Evolutionary conservation across 2,888 invertebrate species (phyloP), one percentile per base, ranked within the genome.

Genomic region (Tortricodes alternella): DNA sequence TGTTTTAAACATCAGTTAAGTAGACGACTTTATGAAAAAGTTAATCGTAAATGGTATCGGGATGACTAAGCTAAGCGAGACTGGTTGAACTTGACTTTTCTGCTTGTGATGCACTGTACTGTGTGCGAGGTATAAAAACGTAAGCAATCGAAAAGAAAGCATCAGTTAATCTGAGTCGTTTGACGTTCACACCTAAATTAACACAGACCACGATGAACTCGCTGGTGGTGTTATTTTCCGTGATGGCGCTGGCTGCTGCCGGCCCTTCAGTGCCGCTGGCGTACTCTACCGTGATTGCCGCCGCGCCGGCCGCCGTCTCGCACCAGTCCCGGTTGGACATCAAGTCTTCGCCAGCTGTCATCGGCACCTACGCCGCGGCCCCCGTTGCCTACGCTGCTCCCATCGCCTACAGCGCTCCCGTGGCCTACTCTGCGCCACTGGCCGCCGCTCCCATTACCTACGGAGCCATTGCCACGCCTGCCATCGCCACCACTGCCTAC

Each of bases 191-290:
- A 81, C 69, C 83, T 85, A 84, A 86, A 88, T 79, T 79, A 88
- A 89, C 91, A 91, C 91, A 91, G 91, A 91, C 91, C 89, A 89
- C 86, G 83, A 92, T 92, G 92, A 91, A 91, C 71, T 91, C 91
- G 91, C 85, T 92, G 92, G 92, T 92, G 92, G 92, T 92, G 85
- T 92, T 93, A 83, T 92, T 92, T 82, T 93, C 93, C 78, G 85
- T 93, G 78, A 84, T 93, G 85, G 91, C 73, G 78, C 70, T 85
- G 62, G 78, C 78, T 59, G 66, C 75, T 9, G 80, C 85, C 64
- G 71, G 74, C 48, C 84, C 15, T 23, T 63, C 41, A 61, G 60
- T 21, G 63, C 66, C 46, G 48, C 46, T 69, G 16, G 23, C 73
- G 21, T 59, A 68, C 2, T 73, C 84, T 60, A 74, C 84, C 53